Percentiles rank a stretch among this genome's conserved stretches.
These are phyloP conservation scores for Sebastolobus alascanus DNA, from an alignment of 2,797 vertebrate genomes.

Conservation along the genomic window DNA sequence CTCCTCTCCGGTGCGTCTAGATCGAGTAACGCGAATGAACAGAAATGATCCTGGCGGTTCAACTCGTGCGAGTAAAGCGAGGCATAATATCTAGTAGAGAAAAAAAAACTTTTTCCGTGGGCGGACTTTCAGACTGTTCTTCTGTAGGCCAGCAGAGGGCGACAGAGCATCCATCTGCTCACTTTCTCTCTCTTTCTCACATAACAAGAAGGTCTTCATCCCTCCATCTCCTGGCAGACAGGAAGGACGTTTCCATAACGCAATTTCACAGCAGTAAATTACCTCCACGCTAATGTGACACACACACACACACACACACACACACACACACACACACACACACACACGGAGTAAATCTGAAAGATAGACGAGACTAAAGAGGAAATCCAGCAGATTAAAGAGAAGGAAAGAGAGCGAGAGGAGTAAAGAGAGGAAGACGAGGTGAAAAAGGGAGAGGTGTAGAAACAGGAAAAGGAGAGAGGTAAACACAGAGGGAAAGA, in stretches of 20 bases:
- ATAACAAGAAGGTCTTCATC: neutral
- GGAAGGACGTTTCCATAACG: slow-evolving; percentile 1
- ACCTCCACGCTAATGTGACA: slow-evolving; percentile 3
- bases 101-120: too few species aligned
- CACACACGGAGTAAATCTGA: neutral
- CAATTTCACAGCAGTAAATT: slow-evolving; percentile 7
- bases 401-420: neutral
- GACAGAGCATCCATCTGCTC: neutral
- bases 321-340: neutral
- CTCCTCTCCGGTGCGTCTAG: too few species aligned
- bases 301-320: neutral
- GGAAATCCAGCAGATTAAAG: neutral
- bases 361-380: neutral
- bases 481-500: neutral
- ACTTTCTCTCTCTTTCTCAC: neutral
- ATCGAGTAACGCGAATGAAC: too few species aligned
- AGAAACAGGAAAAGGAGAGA: neutral
- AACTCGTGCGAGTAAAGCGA: too few species aligned
- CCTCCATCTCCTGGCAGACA: neutral
- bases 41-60: too few species aligned
- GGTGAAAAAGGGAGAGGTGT: neutral
- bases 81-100: too few species aligned
- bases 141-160: slow-evolving; percentile 16
- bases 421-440: neutral
- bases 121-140: neutral